Percentiles rank a stretch among this genome's conserved stretches.
Conservation (phyloP, 2,888 invertebrate species). For the Dorcus hopei region DNA sequence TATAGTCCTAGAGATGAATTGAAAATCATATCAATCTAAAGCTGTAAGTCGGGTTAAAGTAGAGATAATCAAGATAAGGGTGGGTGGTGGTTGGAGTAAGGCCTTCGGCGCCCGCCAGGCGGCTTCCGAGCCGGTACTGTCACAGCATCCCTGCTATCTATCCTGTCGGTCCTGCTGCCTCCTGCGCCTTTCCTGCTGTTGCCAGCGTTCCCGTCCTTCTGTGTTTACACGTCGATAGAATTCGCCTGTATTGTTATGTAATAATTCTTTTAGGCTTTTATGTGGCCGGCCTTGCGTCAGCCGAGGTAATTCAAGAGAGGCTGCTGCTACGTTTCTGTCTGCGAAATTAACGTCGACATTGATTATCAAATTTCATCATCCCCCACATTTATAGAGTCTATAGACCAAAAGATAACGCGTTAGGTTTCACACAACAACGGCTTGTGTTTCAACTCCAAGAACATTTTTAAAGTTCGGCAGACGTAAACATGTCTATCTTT, state of each 20-base stretch:
- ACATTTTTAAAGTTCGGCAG: background rate
- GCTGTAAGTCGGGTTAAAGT: background rate
- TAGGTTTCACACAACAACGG: too few relatives aligned
- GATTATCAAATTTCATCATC: too few relatives aligned
- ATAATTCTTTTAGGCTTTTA: too few relatives aligned
- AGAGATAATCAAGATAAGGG: conserved; percentile 24
- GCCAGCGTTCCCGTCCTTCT: conserved; percentile 3
- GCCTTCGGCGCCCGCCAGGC: conserved; percentile 30
- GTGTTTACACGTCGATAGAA: conserved; percentile 4
- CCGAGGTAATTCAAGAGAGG: too few relatives aligned
- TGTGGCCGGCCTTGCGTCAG: too few relatives aligned
- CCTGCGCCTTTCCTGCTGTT: conserved; percentile 13
- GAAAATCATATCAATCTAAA: background rate
- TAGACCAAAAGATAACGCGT: too few relatives aligned
- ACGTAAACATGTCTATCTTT: background rate
- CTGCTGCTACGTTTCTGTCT: too few relatives aligned
- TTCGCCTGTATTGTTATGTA: too few relatives aligned
- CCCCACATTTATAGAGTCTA: too few relatives aligned
- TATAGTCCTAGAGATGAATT: too few relatives aligned
- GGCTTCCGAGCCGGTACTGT: conserved; percentile 26
- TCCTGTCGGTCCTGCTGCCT: conserved; percentile 15
- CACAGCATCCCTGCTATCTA: conserved; percentile 28
- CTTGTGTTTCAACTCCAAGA: too few relatives aligned
- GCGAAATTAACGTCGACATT: too few relatives aligned
- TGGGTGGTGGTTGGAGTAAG: conserved; percentile 19